Percentiles rank a stretch among this genome's conserved stretches.
phyloP scores from a whole-genome alignment of 2,113 vertebrate species.

The Micromys minutus region DNA sequence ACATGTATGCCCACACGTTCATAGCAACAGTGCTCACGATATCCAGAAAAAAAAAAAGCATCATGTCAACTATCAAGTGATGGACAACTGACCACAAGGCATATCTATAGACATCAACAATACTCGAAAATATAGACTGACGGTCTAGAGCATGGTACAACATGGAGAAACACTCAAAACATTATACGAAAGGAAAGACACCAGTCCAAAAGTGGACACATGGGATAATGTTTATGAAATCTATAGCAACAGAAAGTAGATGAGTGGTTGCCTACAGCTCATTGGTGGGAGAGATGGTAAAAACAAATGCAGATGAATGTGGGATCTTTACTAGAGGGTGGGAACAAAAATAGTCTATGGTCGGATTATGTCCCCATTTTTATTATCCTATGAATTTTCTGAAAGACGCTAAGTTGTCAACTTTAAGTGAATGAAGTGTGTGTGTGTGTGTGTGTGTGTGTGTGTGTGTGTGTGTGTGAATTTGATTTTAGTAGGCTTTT shows the following conservation, averaged over 20 bases:
- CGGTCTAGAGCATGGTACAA: background rate
- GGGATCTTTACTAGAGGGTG: background rate
- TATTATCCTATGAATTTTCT: background rate
- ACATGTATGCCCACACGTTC: background rate
- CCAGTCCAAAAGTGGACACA: background rate
- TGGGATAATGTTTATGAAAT: background rate
- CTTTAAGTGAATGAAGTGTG: background rate
- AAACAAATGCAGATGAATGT: background rate
- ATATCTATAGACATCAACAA: background rate
- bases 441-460: background rate
- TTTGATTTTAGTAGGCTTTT: slow-evolving; percentile 3
- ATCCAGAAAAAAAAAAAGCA: background rate
- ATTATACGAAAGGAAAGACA: background rate
- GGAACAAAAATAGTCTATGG: background rate
- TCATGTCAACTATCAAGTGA: background rate
- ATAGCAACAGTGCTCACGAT: background rate
- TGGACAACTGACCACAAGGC: background rate
- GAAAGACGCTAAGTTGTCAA: background rate
- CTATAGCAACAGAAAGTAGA: background rate
- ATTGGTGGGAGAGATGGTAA: background rate
- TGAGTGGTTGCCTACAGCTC: background rate
- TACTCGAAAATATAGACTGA: background rate
- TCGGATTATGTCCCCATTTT: background rate
- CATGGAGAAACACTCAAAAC: background rate
- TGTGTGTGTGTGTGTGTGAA: background rate